These are phyloP conservation scores for Leucoma salicis DNA, from an alignment of 2,888 invertebrate species.

Conservation along the genomic window DNA sequence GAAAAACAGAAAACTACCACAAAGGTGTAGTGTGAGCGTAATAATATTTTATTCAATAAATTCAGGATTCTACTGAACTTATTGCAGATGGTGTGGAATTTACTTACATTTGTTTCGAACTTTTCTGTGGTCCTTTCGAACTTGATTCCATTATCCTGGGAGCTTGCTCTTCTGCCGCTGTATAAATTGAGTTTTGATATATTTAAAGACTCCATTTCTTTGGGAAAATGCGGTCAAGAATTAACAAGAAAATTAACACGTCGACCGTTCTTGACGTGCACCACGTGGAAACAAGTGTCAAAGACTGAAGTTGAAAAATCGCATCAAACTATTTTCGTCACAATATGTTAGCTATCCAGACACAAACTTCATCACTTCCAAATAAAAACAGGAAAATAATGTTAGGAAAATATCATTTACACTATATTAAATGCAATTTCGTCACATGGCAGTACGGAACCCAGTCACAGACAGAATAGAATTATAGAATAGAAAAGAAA, in stretches of 20 bases:
- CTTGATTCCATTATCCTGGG: slow-evolving; percentile 49
- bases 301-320: slow-evolving; percentile 41
- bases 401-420: background rate
- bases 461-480: no score
- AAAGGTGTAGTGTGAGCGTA: no score
- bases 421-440: no score
- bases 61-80: no score
- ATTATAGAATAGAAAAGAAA: no score
- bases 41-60: no score
- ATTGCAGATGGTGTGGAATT: no score
- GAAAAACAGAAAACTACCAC: no score
- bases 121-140: slow-evolving; percentile 51
- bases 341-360: slow-evolving; percentile 19
- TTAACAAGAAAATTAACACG: slow-evolving; percentile 63
- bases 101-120: slow-evolving; percentile 58
- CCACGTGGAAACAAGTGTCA: slow-evolving; percentile 79
- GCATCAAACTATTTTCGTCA: slow-evolving; percentile 30
- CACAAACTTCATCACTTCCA: slow-evolving; percentile 40
- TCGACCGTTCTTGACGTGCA: slow-evolving; percentile 69
- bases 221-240: slow-evolving; percentile 38
- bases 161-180: slow-evolving; percentile 57
- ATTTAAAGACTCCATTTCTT: slow-evolving; percentile 70
- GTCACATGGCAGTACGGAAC: no score
- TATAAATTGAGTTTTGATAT: slow-evolving; percentile 71
- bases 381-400: slow-evolving; percentile 16